Evolutionary conservation across 2,888 invertebrate genomes (phyloP), one percentile per base, ranked within the genome.

Genomic region (Drosophila merina): DNA sequence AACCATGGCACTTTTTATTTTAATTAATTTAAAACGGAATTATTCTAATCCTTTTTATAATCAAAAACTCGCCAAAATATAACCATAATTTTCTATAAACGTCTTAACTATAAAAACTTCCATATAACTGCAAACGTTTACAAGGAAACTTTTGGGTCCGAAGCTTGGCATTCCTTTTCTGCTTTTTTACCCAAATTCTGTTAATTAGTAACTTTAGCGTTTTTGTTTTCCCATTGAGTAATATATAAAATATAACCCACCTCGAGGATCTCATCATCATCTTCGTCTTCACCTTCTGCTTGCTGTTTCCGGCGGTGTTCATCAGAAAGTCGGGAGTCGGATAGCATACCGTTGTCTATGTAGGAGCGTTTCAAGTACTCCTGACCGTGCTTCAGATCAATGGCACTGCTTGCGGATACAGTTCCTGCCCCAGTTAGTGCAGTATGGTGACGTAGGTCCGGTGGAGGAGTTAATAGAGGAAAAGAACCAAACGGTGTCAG

Each of bases 401-500:
- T 90, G 0, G 93, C 93, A 45, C 54, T 38, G 1, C n/a, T 45
- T 1, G 20, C 51, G 40, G 33, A 68, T 51, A n/a, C 93, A 0
- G 14, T 28, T 0, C 60, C 60, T 0, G 30, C 20, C 0, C 64
- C 48, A 12, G 94, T 68, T 67, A 91, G 82, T 3, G 90, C 79
- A 70, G 91, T 91, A 69, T 91, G 91, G 69, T 91, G 91, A 2
- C 91, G 82, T 86, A 91, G 79, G 52, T 92, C 91, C 12, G 92
- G 92, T 28, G 92, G 94, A 20, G 95, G 94, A 30, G 96, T 96
- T 8, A 97, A 91, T 51, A 96, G 92, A 30, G 96, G 96, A 88
- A 96, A 97, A 4, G 96, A 94, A 44, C 95, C 95, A 86, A 96
- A 97, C 8, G 96, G 94, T 88, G 95, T 94, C 87, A 96, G 93